phyloP scores from a whole-genome alignment of 2,113 vertebrate species.

The Podiceps cristatus region DNA sequence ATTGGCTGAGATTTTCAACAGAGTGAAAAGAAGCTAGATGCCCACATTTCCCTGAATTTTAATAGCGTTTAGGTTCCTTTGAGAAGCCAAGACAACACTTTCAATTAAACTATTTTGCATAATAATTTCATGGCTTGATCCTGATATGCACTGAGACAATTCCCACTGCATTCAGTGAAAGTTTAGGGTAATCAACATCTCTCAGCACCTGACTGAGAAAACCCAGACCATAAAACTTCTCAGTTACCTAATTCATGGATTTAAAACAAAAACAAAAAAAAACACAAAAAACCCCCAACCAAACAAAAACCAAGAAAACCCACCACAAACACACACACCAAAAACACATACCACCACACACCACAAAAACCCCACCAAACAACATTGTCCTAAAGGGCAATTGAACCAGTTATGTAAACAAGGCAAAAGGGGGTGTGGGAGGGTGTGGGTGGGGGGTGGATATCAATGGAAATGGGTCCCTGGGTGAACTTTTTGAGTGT shows the following conservation, averaged over 20 bases:
- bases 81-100: conserved; percentile 32
- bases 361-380: neutral
- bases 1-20: conserved; percentile 21
- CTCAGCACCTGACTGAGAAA: neutral
- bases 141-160: neutral
- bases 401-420: neutral
- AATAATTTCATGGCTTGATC: conserved; percentile 28
- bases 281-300: neutral
- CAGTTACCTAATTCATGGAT: neutral
- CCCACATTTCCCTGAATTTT: conserved; percentile 14
- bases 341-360: neutral
- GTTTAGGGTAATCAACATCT: neutral
- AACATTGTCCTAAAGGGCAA: neutral
- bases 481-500: neutral
- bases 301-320: neutral
- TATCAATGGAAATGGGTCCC: neutral
- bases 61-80: conserved; percentile 1
- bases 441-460: no score
- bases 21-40: conserved; percentile 11
- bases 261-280: neutral
- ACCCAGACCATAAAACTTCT: neutral
- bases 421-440: neutral
- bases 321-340: no score
- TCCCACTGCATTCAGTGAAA: neutral
- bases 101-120: conserved; percentile 38